Conservation (phyloP, 30 jellyfish, hydroid and myxozoan genomes). For the Rhopilema esculentum region DNA sequence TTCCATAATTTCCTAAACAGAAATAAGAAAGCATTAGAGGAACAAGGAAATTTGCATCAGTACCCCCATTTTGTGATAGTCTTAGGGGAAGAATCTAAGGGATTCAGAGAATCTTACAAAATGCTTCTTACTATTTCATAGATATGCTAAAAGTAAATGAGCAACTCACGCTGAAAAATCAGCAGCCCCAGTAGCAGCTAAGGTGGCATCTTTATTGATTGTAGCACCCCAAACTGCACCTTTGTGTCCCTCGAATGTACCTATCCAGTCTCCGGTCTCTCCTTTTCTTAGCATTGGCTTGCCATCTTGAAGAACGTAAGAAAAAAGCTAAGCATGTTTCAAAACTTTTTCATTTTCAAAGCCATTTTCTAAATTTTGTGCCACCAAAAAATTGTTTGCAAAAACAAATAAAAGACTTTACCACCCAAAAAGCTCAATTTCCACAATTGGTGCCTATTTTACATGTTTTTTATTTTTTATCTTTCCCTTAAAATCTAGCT, state of each 20-base stretch:
- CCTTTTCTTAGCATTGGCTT: conserved; percentile 98
- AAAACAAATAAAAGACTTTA: too few species aligned
- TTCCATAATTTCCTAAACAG: conserved; percentile 86
- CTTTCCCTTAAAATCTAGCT: too few species aligned
- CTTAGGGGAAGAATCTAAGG: too few species aligned
- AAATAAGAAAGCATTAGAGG: neutral
- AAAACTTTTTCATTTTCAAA: too few species aligned
- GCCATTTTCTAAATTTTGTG: too few species aligned
- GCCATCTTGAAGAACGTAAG: conserved; percentile 70
- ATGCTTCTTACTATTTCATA: neutral
- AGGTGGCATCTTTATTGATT: conserved; percentile 73
- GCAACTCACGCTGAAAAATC: conserved; percentile 91
- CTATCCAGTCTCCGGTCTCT: conserved; percentile 99
- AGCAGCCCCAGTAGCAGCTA: conserved; percentile 99
- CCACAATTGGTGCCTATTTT: too few species aligned
- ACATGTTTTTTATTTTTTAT: too few species aligned
- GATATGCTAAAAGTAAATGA: neutral
- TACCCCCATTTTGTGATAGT: too few species aligned
- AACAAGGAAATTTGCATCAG: too few species aligned
- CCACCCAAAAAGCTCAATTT: too few species aligned
- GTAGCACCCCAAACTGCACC: conserved; percentile 99
- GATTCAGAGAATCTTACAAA: too few species aligned
- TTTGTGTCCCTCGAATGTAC: conserved; percentile 96
- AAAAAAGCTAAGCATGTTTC: neutral
- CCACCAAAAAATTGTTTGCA: neutral